Evolutionary conservation across 2,888 invertebrate genomes (phyloP).

Genomic region (Leptopilina syphax): DNA sequence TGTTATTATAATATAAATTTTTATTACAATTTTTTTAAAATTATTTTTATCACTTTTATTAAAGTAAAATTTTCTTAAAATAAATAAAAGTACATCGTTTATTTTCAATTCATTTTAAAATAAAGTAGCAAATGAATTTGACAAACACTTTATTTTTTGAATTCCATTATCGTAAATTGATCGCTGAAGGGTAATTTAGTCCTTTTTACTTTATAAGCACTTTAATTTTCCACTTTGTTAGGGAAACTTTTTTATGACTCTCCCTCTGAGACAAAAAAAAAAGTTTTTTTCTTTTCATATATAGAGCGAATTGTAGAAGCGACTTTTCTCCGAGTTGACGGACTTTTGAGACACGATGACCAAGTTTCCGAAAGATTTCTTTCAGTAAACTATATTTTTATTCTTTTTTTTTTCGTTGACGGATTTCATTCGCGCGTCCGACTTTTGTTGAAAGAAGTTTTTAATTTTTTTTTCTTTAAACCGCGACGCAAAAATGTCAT

Average conservation of each 20-base stretch:
- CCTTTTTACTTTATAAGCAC: constrained; percentile 9
- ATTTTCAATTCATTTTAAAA: not conserved
- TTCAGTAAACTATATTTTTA: constrained; percentile 27
- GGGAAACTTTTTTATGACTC: constrained; percentile 16
- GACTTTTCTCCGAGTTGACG: constrained; percentile 17
- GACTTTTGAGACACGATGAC: constrained; percentile 5
- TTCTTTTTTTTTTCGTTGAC: constrained; percentile 23
- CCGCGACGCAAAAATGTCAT: constrained; percentile 51
- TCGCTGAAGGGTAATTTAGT: constrained; percentile 2
- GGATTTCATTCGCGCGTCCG: constrained; percentile 24
- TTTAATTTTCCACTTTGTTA: constrained; percentile 21
- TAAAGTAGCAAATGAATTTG: not conserved
- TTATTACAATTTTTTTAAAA: too few relatives aligned
- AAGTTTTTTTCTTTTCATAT: constrained; percentile 2
- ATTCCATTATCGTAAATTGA: constrained; percentile 12
- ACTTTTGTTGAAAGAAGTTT: constrained; percentile 32
- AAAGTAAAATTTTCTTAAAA: too few relatives aligned
- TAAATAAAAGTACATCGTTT: not conserved
- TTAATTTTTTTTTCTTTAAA: not conserved
- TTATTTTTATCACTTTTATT: too few relatives aligned
- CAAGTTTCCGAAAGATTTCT: constrained; percentile 22
- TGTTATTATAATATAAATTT: too few relatives aligned
- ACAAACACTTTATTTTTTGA: not conserved
- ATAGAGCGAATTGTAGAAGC: constrained; percentile 19
- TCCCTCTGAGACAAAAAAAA: constrained; percentile 21